Evolutionary conservation across 2,797 vertebrate species (phyloP), one percentile per base, ranked within the genome.

Genomic region (Eleutherodactylus coqui): DNA sequence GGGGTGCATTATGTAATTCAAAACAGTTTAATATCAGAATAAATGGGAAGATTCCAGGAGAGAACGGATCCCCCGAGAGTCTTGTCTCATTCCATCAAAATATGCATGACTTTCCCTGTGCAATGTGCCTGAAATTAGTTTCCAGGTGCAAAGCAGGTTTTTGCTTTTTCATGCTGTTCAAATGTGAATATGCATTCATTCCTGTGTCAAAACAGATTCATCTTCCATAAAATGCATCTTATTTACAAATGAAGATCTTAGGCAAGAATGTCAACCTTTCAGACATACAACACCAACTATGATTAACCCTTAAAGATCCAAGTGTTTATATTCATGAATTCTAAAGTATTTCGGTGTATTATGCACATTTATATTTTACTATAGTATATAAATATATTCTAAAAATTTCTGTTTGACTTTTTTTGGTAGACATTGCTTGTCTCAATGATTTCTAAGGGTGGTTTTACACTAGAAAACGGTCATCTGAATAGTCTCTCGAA

Each of bases 141-240:
- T 79, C 47, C 47, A 85, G 32, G 47, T 69, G 75, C 21, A 43
- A 24, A 79, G 16, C 75, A 58, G 83, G 83, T 58, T 85, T 85
- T 75, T 70, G 75, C 10, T 29, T 79, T 85, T 70, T 70, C 53
- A 70, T 79, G 83, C 41, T 84, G 38, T 29, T 78, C n/a, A 4
- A 78, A n/a, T 77, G 75, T 85, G 75, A 78, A 79, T 85, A 79
- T 70, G 73, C 45, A 79, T 69, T 43, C n/a, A 85, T 85, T 85
- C 60, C 62, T 69, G 49, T 85, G 62, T 85, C 83, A 79, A 70
- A 78, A 69, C 47, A 69, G 34, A 78, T 85, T 85, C 75, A 85
- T 85, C 32, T 11, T 69, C 75, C 45, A n/a, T 27, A 85, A 41
- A 85, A 70, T 58, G 34, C 62, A 70, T 79, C 75, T 70, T 34